Evolutionary conservation across 2,797 vertebrate genomes (phyloP).

Genomic region (Dipus sagitta): DNA sequence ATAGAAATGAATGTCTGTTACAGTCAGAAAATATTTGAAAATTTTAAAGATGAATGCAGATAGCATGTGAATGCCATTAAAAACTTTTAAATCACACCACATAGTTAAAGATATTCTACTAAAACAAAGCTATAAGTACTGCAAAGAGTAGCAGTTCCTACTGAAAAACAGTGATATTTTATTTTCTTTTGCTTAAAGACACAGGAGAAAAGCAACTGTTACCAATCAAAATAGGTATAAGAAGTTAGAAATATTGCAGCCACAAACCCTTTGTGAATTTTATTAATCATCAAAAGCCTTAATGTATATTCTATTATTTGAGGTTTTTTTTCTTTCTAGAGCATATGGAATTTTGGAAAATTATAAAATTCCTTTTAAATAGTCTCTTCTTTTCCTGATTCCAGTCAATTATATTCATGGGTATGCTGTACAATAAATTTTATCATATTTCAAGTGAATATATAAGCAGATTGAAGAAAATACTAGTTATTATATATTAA

Average conservation of each 20-base stretch:
- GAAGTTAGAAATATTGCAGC: constrained; percentile 70
- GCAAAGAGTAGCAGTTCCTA: constrained; percentile 72
- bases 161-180: constrained; percentile 62
- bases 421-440: constrained; percentile 70
- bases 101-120: constrained; percentile 71
- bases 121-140: constrained; percentile 71
- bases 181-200: constrained; percentile 22
- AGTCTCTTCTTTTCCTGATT: constrained; percentile 68
- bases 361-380: constrained; percentile 65
- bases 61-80: constrained; percentile 61
- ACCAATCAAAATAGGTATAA: constrained; percentile 56
- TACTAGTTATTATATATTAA: constrained; percentile 40
- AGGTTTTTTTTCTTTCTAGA: background rate
- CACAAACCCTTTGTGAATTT: constrained; percentile 69
- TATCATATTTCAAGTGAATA: constrained; percentile 70
- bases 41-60: constrained; percentile 60
- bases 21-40: constrained; percentile 71
- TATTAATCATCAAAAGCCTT: constrained; percentile 60
- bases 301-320: constrained; percentile 52
- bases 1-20: constrained; percentile 49
- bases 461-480: constrained; percentile 43
- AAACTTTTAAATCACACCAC: constrained; percentile 60
- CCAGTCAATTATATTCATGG: constrained; percentile 75
- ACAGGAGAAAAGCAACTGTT: constrained; percentile 64
- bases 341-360: constrained; percentile 66